These are phyloP conservation scores for Nothocercus nigrocapillus DNA, from an alignment of 2,113 vertebrate species.

Conservation along the genomic window DNA sequence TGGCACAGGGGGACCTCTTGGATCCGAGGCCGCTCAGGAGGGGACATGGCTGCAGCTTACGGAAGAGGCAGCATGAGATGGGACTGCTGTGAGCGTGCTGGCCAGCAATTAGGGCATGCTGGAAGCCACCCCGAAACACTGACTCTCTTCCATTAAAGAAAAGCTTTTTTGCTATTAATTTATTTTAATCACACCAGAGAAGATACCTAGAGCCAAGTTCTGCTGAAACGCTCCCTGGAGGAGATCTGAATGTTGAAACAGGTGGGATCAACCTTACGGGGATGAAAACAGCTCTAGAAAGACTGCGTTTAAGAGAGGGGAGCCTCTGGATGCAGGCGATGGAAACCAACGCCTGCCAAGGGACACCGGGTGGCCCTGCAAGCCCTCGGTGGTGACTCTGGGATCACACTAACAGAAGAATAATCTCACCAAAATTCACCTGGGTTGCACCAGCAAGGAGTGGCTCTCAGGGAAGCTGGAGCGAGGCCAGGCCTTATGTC, in stretches of 20 bases:
- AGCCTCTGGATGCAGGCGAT: not conserved
- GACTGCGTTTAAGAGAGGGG: not conserved
- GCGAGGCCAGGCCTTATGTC: not conserved
- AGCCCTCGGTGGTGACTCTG: not conserved
- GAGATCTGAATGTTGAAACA: not conserved
- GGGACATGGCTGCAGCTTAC: not conserved
- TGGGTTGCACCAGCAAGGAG: not conserved
- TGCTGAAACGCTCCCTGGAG: not conserved
- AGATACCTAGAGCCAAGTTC: not conserved
- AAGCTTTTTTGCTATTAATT: not conserved
- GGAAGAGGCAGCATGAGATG: not conserved
- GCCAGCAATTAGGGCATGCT: not conserved
- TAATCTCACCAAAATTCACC: fast-evolving
- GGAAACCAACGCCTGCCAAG: not conserved
- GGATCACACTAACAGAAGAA: not conserved
- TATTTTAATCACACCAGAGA: not conserved
- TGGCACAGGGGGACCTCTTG: not conserved
- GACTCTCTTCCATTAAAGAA: not conserved
- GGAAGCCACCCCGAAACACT: not conserved
- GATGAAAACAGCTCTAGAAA: not conserved
- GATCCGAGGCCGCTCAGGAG: not conserved
- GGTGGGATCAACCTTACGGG: fast-evolving
- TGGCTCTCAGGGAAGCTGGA: not conserved
- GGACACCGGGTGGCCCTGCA: not conserved
- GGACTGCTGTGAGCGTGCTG: not conserved